Percentiles rank a stretch among this genome's conserved stretches.
Evolutionary conservation across 2,888 invertebrate genomes (phyloP).

Genomic region (Acleris emargana): DNA sequence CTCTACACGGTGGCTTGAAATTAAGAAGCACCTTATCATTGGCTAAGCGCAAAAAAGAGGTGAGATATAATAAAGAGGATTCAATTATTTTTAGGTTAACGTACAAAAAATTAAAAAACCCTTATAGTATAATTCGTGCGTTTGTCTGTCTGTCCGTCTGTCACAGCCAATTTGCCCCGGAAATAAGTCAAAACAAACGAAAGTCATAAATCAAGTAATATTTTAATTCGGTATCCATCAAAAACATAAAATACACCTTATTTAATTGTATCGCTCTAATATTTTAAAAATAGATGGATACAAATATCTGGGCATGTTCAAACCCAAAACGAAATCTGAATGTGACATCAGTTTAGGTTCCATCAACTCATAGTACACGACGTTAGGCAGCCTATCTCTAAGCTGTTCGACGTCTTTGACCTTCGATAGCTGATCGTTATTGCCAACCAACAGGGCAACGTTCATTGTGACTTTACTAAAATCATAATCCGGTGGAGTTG

Average conservation of each 20-base stretch:
- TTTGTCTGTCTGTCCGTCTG: too few relatives aligned
- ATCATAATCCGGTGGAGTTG: constrained; percentile 52
- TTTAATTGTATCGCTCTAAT: constrained; percentile 2
- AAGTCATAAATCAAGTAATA: too few relatives aligned
- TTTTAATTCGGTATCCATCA: too few relatives aligned
- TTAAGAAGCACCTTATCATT: background rate
- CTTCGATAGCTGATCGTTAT: constrained; percentile 52
- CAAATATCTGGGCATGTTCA: constrained; percentile 39
- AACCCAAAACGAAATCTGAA: constrained; percentile 55
- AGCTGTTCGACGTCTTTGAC: constrained; percentile 48
- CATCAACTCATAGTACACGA: constrained; percentile 39
- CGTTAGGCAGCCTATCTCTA: constrained; percentile 47
- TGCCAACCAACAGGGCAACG: constrained; percentile 47
- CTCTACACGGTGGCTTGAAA: too few relatives aligned
- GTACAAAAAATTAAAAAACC: too few relatives aligned
- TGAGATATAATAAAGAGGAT: too few relatives aligned
- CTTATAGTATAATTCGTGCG: too few relatives aligned
- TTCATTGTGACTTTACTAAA: constrained; percentile 51
- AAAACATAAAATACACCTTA: background rate
- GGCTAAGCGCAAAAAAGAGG: too few relatives aligned
- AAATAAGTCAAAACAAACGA: too few relatives aligned
- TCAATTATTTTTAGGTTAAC: too few relatives aligned
- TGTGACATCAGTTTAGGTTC: constrained; percentile 47
- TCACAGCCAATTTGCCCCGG: too few relatives aligned
- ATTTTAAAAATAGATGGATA: constrained; percentile 33